phyloP scores from a whole-genome alignment of 37 sponge, comb jelly and placozoan species.

The Mnemiopsis leidyi region DNA sequence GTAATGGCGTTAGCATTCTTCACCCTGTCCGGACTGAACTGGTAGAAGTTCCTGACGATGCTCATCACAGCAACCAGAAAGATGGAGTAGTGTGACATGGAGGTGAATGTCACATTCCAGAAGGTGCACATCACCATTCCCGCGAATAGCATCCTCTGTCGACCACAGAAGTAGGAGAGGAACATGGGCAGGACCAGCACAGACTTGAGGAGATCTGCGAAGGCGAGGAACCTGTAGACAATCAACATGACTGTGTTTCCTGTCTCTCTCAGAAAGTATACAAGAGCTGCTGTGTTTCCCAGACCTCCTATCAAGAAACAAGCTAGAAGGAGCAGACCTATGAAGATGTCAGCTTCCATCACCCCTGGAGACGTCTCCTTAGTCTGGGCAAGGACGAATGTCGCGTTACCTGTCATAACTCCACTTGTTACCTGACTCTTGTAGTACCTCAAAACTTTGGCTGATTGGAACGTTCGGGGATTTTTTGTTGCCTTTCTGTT shows the following conservation, averaged over 20 bases:
- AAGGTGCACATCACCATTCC: not conserved
- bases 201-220: not conserved
- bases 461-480: no score
- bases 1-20: not conserved
- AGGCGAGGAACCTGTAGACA: not conserved
- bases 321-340: not conserved
- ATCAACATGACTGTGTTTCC: not conserved
- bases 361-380: not conserved
- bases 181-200: not conserved
- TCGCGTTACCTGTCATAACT: no score
- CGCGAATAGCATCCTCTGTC: not conserved
- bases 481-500: no score
- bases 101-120: not conserved
- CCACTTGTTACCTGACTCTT: no score
- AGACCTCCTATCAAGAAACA: not conserved
- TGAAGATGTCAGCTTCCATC: not conserved
- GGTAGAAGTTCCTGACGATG: not conserved
- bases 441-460: no score
- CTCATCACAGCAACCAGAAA: not conserved
- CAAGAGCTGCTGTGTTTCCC: not conserved
- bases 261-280: not conserved
- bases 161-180: not conserved
- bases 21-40: not conserved
- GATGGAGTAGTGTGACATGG: not conserved
- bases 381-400: no score